phyloP scores from a whole-genome alignment of 2,113 vertebrate genomes.

The Isurus oxyrinchus region DNA sequence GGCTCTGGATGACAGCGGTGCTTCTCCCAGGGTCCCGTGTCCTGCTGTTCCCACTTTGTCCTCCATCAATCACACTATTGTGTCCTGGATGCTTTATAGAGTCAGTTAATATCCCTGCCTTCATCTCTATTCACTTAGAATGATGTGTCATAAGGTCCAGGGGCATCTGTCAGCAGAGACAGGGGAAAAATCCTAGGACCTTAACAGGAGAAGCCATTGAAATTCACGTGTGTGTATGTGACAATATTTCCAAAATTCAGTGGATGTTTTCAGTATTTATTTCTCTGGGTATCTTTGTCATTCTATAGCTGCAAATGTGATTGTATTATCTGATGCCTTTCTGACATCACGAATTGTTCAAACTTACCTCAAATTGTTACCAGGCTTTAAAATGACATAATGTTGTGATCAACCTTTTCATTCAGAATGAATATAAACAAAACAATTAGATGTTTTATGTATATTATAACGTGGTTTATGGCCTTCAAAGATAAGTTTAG shows the following conservation, averaged over 20 bases:
- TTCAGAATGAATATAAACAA: background rate
- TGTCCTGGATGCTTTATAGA: constrained; percentile 98
- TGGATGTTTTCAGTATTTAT: background rate
- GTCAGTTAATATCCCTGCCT: constrained; percentile 98
- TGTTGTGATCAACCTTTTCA: background rate
- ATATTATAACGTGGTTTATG: background rate
- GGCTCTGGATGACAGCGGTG: constrained; percentile 59
- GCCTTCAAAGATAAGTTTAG: background rate
- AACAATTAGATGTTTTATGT: background rate
- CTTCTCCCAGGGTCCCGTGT: constrained; percentile 83
- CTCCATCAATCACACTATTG: constrained; percentile 98
- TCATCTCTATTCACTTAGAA: constrained; percentile 97
- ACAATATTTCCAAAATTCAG: background rate
- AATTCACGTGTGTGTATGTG: background rate
- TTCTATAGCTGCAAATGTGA: background rate
- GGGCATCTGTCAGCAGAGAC: constrained; percentile 66
- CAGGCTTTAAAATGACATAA: background rate
- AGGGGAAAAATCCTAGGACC: constrained; percentile 51
- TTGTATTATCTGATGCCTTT: background rate
- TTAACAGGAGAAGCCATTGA: constrained; percentile 23
- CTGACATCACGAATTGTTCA: background rate
- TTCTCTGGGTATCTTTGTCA: background rate
- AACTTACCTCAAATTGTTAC: background rate
- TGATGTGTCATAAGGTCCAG: constrained; percentile 82
- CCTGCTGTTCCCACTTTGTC: constrained; percentile 99